Evolutionary conservation across 2,888 invertebrate species (phyloP).

Genomic region (Drosophila neoperkinsi): DNA sequence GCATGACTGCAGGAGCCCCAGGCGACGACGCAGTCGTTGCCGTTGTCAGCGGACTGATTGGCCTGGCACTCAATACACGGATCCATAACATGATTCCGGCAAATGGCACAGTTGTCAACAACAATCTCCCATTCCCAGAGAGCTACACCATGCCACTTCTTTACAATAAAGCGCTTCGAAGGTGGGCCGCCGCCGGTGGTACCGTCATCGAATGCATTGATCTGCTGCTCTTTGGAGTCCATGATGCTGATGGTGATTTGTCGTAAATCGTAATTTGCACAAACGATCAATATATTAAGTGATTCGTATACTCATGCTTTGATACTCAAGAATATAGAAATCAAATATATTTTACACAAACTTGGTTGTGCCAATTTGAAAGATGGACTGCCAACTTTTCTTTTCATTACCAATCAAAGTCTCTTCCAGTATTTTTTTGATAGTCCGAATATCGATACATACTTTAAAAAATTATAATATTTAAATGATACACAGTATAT

Average conservation of each 20-base stretch:
- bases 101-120: conserved; percentile 49
- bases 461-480: not conserved
- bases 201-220: not conserved
- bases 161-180: conserved; percentile 23
- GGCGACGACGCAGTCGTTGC: conserved; percentile 31
- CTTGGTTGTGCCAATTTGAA: not conserved
- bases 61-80: conserved; percentile 53
- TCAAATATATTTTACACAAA: not conserved
- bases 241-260: not conserved
- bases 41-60: not conserved
- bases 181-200: not conserved
- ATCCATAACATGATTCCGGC: conserved; percentile 48
- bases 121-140: conserved; percentile 34
- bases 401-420: not conserved
- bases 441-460: not conserved
- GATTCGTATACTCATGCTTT: not conserved
- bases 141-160: conserved; percentile 16
- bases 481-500: not conserved
- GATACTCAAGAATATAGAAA: not conserved
- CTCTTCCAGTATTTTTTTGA: not conserved
- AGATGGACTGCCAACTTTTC: not conserved
- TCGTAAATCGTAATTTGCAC: not conserved
- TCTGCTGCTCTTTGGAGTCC: not conserved
- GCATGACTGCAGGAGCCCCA: conserved; percentile 49
- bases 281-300: not conserved